A percentile compares a stretch with the other conserved stretches of the same genome.
These are phyloP conservation scores for Callionymus lyra DNA, from an alignment of 2,113 vertebrate genomes.

Conservation along the genomic window DNA sequence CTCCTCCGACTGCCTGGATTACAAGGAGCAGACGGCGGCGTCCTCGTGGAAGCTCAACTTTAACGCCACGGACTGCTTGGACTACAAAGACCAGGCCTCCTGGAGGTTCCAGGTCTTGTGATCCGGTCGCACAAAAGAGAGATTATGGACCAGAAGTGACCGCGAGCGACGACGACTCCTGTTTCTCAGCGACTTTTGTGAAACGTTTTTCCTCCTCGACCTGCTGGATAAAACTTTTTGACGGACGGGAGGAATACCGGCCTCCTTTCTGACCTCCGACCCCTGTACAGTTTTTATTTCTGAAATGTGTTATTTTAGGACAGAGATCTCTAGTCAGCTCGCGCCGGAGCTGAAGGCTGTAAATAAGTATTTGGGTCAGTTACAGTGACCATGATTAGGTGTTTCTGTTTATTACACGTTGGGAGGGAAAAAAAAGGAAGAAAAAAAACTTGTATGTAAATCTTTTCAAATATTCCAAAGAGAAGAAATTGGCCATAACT, in stretches of 20 bases:
- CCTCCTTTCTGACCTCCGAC: slow-evolving; percentile 47
- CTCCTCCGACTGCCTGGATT: slow-evolving; percentile 97
- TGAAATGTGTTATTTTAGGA: slow-evolving; percentile 71
- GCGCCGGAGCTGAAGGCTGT: slow-evolving; percentile 72
- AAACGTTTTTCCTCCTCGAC: too few species aligned
- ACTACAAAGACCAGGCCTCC: slow-evolving; percentile 98
- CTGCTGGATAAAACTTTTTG: not conserved
- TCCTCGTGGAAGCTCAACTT: slow-evolving; percentile 98
- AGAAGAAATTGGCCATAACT: slow-evolving; percentile 60
- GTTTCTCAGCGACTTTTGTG: slow-evolving; percentile 4
- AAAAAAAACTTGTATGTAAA: slow-evolving; percentile 57
- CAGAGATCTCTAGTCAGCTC: slow-evolving; percentile 72
- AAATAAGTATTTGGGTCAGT: slow-evolving; percentile 86
- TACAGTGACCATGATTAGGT: slow-evolving; percentile 82
- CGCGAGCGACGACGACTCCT: slow-evolving; percentile 31
- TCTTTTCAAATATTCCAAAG: slow-evolving; percentile 69
- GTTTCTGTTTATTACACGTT: slow-evolving; percentile 73
- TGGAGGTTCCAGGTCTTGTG: slow-evolving; percentile 99
- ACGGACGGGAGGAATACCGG: slow-evolving; percentile 45
- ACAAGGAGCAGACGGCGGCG: slow-evolving; percentile 87
- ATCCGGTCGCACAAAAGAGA: slow-evolving; percentile 58
- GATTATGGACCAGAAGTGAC: slow-evolving; percentile 50
- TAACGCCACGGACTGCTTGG: slow-evolving; percentile 94
- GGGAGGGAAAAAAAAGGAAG: slow-evolving; percentile 27
- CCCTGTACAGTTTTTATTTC: slow-evolving; percentile 68